Evolutionary conservation across 1,140 invertebrate species (phyloP).

Genomic region (Mizuhopecten yessoensis): DNA sequence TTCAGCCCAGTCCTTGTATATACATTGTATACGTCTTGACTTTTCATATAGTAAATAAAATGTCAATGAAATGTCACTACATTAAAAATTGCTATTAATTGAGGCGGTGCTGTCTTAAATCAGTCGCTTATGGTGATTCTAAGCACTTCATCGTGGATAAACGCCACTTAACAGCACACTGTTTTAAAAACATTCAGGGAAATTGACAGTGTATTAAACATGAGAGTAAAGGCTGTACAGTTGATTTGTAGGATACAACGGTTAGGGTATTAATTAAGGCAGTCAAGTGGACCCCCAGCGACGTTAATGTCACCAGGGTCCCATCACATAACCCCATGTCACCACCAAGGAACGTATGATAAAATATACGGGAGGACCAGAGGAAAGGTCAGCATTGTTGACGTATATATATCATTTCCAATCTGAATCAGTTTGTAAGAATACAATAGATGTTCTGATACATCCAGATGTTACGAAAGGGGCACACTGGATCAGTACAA

Average conservation of each 20-base stretch:
- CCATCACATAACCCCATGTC: neutral
- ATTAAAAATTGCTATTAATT: conserved; percentile 29
- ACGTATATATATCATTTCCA: conserved; percentile 2
- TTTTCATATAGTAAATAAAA: conserved; percentile 30
- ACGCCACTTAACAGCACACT: neutral
- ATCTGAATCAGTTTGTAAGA: neutral
- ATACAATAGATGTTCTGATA: neutral
- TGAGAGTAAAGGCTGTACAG: neutral
- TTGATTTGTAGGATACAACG: neutral
- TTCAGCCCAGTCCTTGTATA: neutral
- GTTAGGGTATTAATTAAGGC: neutral
- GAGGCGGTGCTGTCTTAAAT: neutral
- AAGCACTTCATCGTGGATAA: neutral
- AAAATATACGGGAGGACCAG: neutral
- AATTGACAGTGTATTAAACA: neutral
- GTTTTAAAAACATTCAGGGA: neutral
- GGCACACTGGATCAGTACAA: too few species aligned
- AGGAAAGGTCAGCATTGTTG: neutral
- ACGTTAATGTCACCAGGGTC: neutral
- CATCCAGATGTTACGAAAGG: neutral
- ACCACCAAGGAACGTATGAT: neutral
- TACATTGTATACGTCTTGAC: neutral
- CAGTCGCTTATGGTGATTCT: neutral
- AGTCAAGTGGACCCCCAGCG: neutral
- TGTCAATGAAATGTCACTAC: neutral